Conservation (phyloP, 1,140 invertebrate species). For the Drosophila tropicalis region DNA sequence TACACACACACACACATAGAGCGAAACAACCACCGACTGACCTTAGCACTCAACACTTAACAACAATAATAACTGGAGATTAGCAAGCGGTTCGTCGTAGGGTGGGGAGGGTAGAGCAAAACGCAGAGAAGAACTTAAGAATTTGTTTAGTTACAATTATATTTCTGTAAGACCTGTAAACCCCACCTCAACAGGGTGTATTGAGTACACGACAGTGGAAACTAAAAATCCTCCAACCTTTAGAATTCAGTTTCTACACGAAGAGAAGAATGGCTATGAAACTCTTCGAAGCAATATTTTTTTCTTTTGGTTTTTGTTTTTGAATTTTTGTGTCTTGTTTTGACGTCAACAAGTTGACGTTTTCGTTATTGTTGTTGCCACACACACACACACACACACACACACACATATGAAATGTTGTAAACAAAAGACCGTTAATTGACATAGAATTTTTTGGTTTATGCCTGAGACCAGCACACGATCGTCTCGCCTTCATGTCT, state of each 20-base stretch:
- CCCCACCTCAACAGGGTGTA: too few relatives aligned
- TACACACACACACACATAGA: conserved; percentile 11
- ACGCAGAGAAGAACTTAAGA: too few relatives aligned
- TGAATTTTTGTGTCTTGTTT: not conserved
- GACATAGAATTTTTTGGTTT: conserved; percentile 77
- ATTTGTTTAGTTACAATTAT: too few relatives aligned
- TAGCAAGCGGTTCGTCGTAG: too few relatives aligned
- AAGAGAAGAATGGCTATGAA: too few relatives aligned
- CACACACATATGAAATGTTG: conserved; percentile 21
- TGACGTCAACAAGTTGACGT: conserved; percentile 14
- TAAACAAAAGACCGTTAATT: conserved; percentile 80
- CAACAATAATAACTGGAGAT: conserved; percentile 22
- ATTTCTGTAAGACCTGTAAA: too few relatives aligned
- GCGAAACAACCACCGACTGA: conserved; percentile 57
- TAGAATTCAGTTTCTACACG: too few relatives aligned
- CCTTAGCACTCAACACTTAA: conserved; percentile 59
- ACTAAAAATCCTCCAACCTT: too few relatives aligned
- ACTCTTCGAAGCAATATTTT: too few relatives aligned
- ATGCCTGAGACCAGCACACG: conserved; percentile 22
- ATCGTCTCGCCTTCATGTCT: not conserved
- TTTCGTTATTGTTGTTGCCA: not conserved
- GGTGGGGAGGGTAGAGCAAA: not conserved
- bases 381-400: not conserved
- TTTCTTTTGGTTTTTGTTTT: too few relatives aligned
- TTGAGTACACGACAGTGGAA: too few relatives aligned